Base-by-base conservation (phyloP, 1,140 invertebrate genomes). In the Saccostrea cuccullata region DNA sequence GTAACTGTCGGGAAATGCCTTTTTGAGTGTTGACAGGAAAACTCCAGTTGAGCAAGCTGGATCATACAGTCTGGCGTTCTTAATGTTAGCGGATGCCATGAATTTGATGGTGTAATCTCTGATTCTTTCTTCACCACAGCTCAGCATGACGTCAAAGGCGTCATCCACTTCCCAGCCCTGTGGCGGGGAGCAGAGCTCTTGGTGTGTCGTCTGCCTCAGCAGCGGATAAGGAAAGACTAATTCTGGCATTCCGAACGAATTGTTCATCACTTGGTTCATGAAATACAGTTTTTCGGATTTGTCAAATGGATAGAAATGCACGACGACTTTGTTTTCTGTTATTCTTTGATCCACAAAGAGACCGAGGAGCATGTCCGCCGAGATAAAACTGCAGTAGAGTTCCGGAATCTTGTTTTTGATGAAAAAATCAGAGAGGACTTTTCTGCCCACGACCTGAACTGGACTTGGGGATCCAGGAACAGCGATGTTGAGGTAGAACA, bases 31-130 rank as follows among this genome's bases (percentile, higher is more conserved):
- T 8, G 90, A 91, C 23, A 92, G 88, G 84, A 91, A 92, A 5
- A 90, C 89, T 13, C 92, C 91, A 4, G 90, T 92, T n/a, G 91
- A 92, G 82, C 92, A 92, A 23, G 92, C 92, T 2, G 91, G 91
- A n/a, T 92, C 92, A 67, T 89, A 92, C n/a, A 92, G 56, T n/a
- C 47, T 90, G 4, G 87, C 84, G 6, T 85, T 89, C 15, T 84
- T 83, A 1, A 86, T 84, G n/a, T 64, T 82, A 0, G 85, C 77
- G 26, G 73, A 58, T 82, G 64, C 84, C 30, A 92, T 55, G 47
- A 91, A 92, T 40, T 88, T 20, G 12, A 90, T 90, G 0, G 91
- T 90, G 55, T 89, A 92, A 20, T 90, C 83, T 13, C 92, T 67
- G 3, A 91, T 89, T 17, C 89, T 77, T 86, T 91, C 91, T 55